Percentiles rank a stretch among this genome's conserved stretches.
Conservation (phyloP, 2,113 vertebrate species). For the Balaenoptera acutorostrata region DNA sequence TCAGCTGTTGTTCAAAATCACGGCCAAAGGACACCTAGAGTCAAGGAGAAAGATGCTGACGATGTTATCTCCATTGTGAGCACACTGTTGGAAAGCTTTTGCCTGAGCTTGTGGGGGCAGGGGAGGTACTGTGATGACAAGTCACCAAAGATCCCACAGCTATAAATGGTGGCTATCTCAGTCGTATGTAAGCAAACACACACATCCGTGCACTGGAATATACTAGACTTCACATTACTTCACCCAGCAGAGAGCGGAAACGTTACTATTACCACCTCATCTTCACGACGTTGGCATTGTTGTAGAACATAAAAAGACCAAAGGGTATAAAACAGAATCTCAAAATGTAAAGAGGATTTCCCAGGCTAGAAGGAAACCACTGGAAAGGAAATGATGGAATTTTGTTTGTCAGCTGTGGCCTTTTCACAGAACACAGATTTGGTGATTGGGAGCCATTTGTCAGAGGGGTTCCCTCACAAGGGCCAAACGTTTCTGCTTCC, state of each 20-base stretch:
- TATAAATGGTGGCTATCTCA: not conserved
- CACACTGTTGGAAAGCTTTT: not conserved
- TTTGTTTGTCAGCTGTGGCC: not conserved
- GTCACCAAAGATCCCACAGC: not conserved
- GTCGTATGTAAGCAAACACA: not conserved
- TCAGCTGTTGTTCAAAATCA: constrained; percentile 98
- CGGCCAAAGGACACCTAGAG: constrained; percentile 94
- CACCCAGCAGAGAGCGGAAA: not conserved
- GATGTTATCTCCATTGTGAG: not conserved
- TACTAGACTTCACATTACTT: not conserved
- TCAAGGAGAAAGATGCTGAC: constrained; percentile 1
- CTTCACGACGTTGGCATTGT: not conserved
- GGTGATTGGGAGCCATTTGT: not conserved
- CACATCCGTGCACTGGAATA: not conserved
- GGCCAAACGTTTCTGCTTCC: not conserved
- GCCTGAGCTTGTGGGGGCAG: not conserved
- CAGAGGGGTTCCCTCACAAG: not conserved
- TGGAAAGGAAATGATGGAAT: not conserved
- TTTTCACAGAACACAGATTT: constrained; percentile 19
- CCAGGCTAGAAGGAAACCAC: not conserved
- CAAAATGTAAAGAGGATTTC: not conserved
- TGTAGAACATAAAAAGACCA: not conserved
- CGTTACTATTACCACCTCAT: not conserved
- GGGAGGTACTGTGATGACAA: not conserved
- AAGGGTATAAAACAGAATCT: not conserved